Conservation (phyloP, 2,888 invertebrate species). For the Clanis bilineata region DNA sequence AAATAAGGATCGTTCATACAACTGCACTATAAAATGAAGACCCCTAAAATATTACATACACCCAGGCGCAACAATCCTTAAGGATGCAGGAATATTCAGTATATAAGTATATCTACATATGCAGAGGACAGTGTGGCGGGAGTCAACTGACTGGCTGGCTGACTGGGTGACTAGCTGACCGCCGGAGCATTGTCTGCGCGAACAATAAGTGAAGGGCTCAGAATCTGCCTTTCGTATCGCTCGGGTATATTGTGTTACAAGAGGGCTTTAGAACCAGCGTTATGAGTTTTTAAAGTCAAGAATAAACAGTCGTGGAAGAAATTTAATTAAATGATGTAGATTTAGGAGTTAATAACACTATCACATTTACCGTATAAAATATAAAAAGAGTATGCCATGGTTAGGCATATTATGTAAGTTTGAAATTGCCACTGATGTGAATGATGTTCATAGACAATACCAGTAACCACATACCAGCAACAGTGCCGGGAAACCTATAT, state of each 20-base stretch:
- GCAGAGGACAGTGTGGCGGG: neutral
- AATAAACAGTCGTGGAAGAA: neutral
- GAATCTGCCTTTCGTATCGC: slow-evolving; percentile 62
- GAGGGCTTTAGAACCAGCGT: slow-evolving; percentile 30
- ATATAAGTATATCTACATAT: neutral
- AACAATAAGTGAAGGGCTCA: slow-evolving; percentile 56
- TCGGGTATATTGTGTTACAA: slow-evolving; percentile 43
- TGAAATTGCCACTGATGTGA: no score
- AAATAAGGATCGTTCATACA: no score
- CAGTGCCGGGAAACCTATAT: no score
- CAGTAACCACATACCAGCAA: no score
- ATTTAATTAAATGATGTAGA: neutral
- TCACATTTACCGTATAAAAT: no score
- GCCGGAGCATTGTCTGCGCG: slow-evolving; percentile 52
- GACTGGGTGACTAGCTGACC: slow-evolving; percentile 40
- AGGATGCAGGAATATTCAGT: neutral
- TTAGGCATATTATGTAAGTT: no score
- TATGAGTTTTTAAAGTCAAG: neutral
- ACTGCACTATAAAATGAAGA: no score
- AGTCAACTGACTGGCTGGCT: slow-evolving; percentile 19
- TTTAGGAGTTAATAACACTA: neutral
- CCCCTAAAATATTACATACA: neutral
- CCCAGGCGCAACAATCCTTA: neutral
- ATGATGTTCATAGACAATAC: no score
- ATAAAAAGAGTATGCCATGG: no score